Percentiles rank a stretch among this genome's conserved stretches.
phyloP scores from a whole-genome alignment of 2,113 vertebrate genomes.

The Perca flavescens region DNA sequence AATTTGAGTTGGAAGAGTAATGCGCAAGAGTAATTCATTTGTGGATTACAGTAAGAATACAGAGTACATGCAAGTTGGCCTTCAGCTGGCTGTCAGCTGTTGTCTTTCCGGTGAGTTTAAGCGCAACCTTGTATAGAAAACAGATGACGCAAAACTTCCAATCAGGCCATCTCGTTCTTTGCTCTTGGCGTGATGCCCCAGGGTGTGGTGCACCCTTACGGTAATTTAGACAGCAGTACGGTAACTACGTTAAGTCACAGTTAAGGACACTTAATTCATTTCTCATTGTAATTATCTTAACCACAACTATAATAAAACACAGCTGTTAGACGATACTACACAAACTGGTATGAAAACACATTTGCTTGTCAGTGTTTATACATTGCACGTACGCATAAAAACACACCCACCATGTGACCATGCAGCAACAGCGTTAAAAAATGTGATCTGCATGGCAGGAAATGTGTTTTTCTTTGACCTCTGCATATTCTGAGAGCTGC shows the following conservation, averaged over 20 bases:
- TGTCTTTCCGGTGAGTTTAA: neutral
- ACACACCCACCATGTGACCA: constrained; percentile 1
- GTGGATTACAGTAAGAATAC: neutral
- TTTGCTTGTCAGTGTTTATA: neutral
- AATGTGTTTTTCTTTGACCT: constrained; percentile 33
- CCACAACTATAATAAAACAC: neutral
- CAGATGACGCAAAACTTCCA: neutral
- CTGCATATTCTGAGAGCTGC: constrained; percentile 26
- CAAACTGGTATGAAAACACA: neutral
- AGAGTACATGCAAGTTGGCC: neutral
- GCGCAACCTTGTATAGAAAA: neutral
- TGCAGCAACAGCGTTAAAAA: neutral
- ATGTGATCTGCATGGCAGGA: neutral
- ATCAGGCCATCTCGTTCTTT: neutral
- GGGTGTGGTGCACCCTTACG: neutral
- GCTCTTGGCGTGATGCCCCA: neutral
- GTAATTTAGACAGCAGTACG: neutral
- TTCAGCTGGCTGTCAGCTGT: too few species aligned
- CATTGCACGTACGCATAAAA: neutral
- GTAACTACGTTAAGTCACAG: neutral
- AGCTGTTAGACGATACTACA: neutral
- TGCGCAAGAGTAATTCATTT: neutral
- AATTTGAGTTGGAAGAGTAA: neutral
- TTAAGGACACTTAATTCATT: neutral
- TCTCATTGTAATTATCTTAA: neutral